A percentile compares a stretch with the other conserved stretches of the same genome.
phyloP scores from a whole-genome alignment of 2,113 vertebrate genomes.

The Pelvicachromis taeniatus region DNA sequence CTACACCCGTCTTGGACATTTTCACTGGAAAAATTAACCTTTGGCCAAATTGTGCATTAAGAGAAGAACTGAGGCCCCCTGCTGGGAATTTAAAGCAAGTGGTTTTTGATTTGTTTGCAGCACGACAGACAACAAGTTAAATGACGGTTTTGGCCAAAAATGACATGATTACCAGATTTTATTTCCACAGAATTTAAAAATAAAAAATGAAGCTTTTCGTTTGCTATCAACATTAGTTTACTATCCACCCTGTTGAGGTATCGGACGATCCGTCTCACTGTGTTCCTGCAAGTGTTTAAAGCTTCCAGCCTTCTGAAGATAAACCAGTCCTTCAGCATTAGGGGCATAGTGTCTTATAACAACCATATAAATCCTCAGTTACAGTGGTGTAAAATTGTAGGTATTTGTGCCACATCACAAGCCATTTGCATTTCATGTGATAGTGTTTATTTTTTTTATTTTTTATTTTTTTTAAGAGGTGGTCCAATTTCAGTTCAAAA shows the following conservation, averaged over 20 bases:
- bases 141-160: not conserved
- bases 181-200: not conserved
- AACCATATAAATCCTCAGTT: constrained; percentile 45
- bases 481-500: not conserved
- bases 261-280: not conserved
- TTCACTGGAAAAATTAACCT: not conserved
- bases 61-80: not conserved
- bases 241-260: not conserved
- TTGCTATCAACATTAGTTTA: not conserved
- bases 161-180: not conserved
- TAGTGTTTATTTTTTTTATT: accelerated
- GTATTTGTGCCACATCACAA: not conserved
- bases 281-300: not conserved
- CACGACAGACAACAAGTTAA: not conserved
- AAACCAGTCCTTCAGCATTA: constrained; percentile 38
- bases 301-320: constrained; percentile 39
- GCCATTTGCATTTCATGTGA: constrained; percentile 1
- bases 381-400: not conserved
- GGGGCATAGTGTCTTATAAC: constrained; percentile 62
- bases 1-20: not conserved
- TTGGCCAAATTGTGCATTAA: not conserved
- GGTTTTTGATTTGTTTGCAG: not conserved
- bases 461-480: not conserved
- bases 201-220: not conserved
- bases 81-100: not conserved